Evolutionary conservation across 2,888 invertebrate species (phyloP).

Genomic region (Eristalis intricaria): DNA sequence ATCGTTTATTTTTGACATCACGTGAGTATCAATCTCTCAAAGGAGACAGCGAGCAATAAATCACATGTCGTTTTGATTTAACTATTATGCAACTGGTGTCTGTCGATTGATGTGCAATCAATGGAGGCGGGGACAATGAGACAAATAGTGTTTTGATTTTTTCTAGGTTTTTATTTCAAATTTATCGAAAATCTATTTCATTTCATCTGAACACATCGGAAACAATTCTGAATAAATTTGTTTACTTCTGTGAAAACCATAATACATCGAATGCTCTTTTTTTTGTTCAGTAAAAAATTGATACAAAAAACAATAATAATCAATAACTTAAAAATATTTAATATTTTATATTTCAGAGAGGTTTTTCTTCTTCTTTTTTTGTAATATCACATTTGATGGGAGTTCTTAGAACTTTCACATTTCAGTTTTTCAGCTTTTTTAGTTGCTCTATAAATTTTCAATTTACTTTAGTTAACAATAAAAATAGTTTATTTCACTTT

Average conservation of each 20-base stretch:
- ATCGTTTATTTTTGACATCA: neutral
- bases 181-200: constrained; percentile 30
- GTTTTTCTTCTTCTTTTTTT: constrained; percentile 19
- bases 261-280: constrained; percentile 27
- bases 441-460: constrained; percentile 28
- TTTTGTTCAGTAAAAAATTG: neutral
- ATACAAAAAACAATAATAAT: constrained; percentile 39
- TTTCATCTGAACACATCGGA: constrained; percentile 43
- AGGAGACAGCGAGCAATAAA: neutral
- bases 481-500: constrained; percentile 43
- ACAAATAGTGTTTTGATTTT: constrained; percentile 2
- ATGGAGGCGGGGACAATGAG: neutral
- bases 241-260: constrained; percentile 58
- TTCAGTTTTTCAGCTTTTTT: constrained; percentile 14
- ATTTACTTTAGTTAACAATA: constrained; percentile 48
- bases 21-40: constrained; percentile 7
- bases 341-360: constrained; percentile 62
- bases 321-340: constrained; percentile 56
- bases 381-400: constrained; percentile 66
- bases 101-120: neutral
- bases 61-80: neutral
- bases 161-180: constrained; percentile 60
- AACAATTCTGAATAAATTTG: constrained; percentile 28
- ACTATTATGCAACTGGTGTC: neutral
- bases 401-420: constrained; percentile 22